These are phyloP conservation scores for Dendrocopos noguchii DNA, from an alignment of 2,113 vertebrate genomes.

Conservation along the genomic window DNA sequence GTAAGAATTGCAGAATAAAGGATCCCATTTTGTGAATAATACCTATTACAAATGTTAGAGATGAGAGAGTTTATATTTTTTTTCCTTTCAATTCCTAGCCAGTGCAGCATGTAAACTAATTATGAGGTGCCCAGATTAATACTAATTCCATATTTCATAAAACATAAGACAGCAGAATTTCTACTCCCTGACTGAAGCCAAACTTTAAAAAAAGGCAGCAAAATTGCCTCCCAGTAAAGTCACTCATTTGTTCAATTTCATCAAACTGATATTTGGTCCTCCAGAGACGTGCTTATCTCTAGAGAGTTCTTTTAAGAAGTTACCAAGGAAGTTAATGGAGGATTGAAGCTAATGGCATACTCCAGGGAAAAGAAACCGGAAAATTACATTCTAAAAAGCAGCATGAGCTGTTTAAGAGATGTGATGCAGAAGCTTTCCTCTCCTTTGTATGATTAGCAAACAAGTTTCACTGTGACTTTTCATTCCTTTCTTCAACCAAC, in stretches of 20 bases:
- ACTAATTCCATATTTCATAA: conserved; percentile 3
- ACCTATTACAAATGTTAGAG: neutral
- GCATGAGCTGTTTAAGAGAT: neutral
- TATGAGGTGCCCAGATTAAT: neutral
- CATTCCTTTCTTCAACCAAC: neutral
- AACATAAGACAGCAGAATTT: neutral
- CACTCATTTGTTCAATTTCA: conserved; percentile 52
- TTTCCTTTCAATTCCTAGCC: neutral
- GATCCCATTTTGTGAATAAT: neutral
- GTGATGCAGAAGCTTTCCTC: neutral
- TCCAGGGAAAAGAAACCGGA: conserved; percentile 48
- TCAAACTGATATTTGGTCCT: conserved; percentile 30
- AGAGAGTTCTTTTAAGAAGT: conserved; percentile 56
- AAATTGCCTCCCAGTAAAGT: conserved; percentile 26
- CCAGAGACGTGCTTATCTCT: conserved; percentile 11
- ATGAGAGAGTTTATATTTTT: neutral
- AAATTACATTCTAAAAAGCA: conserved; percentile 1
- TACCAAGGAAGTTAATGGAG: conserved; percentile 52
- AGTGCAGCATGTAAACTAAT: neutral
- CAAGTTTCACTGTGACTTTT: neutral
- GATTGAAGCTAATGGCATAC: conserved; percentile 33
- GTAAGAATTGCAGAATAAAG: neutral
- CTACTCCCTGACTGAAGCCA: neutral
- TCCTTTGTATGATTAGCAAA: neutral
- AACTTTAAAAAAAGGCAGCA: neutral